These are phyloP conservation scores for Tinea pellionella DNA, from an alignment of 2,888 invertebrate species.

Conservation along the genomic window DNA sequence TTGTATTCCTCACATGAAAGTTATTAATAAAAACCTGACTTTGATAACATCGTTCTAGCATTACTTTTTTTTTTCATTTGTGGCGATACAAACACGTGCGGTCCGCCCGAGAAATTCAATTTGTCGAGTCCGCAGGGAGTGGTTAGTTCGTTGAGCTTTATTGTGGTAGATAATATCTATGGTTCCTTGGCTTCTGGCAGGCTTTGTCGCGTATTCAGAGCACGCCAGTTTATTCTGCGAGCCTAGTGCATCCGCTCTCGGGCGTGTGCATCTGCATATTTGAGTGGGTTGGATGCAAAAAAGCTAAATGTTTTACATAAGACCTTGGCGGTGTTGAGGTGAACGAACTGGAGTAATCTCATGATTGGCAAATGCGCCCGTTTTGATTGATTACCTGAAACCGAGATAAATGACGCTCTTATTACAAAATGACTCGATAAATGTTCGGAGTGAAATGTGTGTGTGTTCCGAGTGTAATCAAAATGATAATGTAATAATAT, in stretches of 20 bases:
- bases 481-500: background rate
- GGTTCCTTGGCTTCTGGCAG: conserved; percentile 18
- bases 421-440: conserved; percentile 2
- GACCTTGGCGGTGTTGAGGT: conserved; percentile 50
- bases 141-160: conserved; percentile 32
- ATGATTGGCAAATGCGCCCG: conserved; percentile 38
- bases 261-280: conserved; percentile 54
- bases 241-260: conserved; percentile 57
- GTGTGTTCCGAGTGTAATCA: background rate
- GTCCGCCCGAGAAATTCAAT: conserved; percentile 36
- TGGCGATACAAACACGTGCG: conserved; percentile 6
- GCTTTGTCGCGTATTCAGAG: conserved; percentile 43
- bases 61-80: background rate
- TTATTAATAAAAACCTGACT: background rate
- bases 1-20: background rate
- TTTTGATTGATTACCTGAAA: conserved; percentile 42
- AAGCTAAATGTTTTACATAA: conserved; percentile 33
- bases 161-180: conserved; percentile 45
- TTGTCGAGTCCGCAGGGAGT: conserved; percentile 42
- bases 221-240: conserved; percentile 59
- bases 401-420: conserved; percentile 25
- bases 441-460: background rate
- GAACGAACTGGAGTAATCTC: conserved; percentile 35
- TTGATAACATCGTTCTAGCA: background rate
- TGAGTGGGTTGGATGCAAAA: conserved; percentile 44